phyloP scores from a whole-genome alignment of 2,113 vertebrate genomes.

The Hiodon alosoides region DNA sequence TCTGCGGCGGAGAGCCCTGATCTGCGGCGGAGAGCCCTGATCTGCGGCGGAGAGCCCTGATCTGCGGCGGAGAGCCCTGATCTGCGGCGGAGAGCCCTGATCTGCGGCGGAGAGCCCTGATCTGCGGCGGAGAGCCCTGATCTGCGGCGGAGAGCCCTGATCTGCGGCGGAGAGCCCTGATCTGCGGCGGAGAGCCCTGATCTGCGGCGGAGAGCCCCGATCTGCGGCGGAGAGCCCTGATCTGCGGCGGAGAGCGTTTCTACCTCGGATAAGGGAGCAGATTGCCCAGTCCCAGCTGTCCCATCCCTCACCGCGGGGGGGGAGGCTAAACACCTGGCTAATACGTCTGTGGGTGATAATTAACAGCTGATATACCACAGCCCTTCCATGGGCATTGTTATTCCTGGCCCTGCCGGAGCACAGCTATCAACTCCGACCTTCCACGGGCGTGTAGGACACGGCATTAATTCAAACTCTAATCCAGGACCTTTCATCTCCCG shows the following conservation, averaged over 20 bases:
- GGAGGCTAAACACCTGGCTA: slow-evolving; percentile 48
- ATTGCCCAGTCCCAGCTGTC: slow-evolving; percentile 31
- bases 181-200: too few species aligned
- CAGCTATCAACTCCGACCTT: slow-evolving; percentile 47
- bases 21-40: too few species aligned
- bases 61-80: too few species aligned
- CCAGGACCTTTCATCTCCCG: slow-evolving; percentile 23
- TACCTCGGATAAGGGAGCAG: slow-evolving; percentile 10
- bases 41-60: too few species aligned
- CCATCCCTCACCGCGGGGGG: slow-evolving; percentile 29
- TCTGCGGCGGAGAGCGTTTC: neutral
- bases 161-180: too few species aligned
- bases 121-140: too few species aligned
- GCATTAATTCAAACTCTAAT: slow-evolving; percentile 50
- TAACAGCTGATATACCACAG: slow-evolving; percentile 27
- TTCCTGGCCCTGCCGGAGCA: slow-evolving; percentile 39
- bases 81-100: too few species aligned
- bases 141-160: too few species aligned
- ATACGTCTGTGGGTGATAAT: slow-evolving; percentile 45
- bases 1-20: too few species aligned
- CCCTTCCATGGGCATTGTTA: slow-evolving; percentile 34
- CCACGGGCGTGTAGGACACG: slow-evolving; percentile 31
- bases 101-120: too few species aligned
- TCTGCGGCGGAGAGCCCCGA: too few species aligned
- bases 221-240: neutral